Evolutionary conservation across 2,113 vertebrate species (phyloP).

Genomic region (Anser cygnoides): DNA sequence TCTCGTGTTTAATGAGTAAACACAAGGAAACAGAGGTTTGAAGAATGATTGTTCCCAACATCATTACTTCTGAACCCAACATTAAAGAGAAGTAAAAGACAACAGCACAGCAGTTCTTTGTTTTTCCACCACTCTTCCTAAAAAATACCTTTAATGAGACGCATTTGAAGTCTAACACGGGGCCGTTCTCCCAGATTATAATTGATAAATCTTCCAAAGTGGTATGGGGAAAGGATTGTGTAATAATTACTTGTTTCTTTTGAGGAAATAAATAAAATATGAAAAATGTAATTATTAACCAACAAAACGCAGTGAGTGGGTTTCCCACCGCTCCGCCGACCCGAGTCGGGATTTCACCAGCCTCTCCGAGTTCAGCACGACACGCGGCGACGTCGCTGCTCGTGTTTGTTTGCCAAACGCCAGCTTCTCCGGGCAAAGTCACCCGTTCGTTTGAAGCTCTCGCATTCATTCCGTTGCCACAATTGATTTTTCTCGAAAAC

Average conservation of each 20-base stretch:
- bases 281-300: constrained; percentile 66
- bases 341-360: constrained; percentile 31
- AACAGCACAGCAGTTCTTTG: constrained; percentile 76
- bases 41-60: constrained; percentile 74
- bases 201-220: constrained; percentile 73
- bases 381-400: constrained; percentile 12
- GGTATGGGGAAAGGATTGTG: constrained; percentile 51
- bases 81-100: constrained; percentile 63
- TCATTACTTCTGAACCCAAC: constrained; percentile 66
- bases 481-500: constrained; percentile 38
- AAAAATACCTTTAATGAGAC: constrained; percentile 65
- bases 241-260: constrained; percentile 71
- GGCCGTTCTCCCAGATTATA: constrained; percentile 69
- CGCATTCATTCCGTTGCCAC: neutral
- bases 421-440: constrained; percentile 20
- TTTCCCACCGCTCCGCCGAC: constrained; percentile 45
- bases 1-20: constrained; percentile 77
- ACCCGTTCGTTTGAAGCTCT: constrained; percentile 17
- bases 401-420: constrained; percentile 13
- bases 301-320: constrained; percentile 2
- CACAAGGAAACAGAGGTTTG: constrained; percentile 71
- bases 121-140: constrained; percentile 67
- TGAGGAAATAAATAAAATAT: constrained; percentile 77
- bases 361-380: constrained; percentile 7
- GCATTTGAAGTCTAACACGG: constrained; percentile 68